Percentiles rank a stretch among this genome's conserved stretches.
These are phyloP conservation scores for Phalera bucephala DNA, from an alignment of 2,888 invertebrate genomes.

Conservation along the genomic window DNA sequence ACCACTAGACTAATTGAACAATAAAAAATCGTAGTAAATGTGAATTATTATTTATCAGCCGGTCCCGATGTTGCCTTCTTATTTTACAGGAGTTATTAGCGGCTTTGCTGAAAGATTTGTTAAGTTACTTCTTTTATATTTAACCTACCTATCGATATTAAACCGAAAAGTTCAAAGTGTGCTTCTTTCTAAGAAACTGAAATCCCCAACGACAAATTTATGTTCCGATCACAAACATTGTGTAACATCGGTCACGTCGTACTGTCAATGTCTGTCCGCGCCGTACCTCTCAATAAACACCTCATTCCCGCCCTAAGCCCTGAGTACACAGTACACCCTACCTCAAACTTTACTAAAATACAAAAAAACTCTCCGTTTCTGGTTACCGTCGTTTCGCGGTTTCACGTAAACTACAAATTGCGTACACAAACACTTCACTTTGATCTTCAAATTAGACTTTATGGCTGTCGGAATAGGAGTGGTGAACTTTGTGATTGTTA, in stretches of 20 bases:
- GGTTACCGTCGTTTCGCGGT: constrained; percentile 32
- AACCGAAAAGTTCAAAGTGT: no score
- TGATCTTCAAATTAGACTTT: constrained; percentile 6
- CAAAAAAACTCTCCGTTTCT: constrained; percentile 37
- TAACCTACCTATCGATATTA: no score
- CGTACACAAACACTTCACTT: constrained; percentile 13
- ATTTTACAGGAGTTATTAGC: no score
- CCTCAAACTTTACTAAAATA: constrained; percentile 27
- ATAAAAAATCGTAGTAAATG: no score
- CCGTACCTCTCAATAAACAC: not conserved
- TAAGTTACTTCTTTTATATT: no score
- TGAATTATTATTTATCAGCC: no score
- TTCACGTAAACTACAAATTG: constrained; percentile 27
- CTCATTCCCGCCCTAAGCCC: not conserved
- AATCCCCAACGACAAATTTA: no score
- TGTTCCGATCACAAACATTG: not conserved
- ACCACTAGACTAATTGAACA: no score
- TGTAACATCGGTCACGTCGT: not conserved
- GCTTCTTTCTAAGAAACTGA: no score
- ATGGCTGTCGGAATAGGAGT: constrained; percentile 10
- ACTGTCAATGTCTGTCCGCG: not conserved
- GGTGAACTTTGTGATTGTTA: constrained; percentile 12
- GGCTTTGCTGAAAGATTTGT: no score
- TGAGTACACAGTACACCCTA: not conserved
- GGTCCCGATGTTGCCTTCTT: no score